Percentiles rank a stretch among this genome's conserved stretches.
phyloP scores from a whole-genome alignment of 2,797 vertebrate genomes.

The Cossypha dichroa region DNA sequence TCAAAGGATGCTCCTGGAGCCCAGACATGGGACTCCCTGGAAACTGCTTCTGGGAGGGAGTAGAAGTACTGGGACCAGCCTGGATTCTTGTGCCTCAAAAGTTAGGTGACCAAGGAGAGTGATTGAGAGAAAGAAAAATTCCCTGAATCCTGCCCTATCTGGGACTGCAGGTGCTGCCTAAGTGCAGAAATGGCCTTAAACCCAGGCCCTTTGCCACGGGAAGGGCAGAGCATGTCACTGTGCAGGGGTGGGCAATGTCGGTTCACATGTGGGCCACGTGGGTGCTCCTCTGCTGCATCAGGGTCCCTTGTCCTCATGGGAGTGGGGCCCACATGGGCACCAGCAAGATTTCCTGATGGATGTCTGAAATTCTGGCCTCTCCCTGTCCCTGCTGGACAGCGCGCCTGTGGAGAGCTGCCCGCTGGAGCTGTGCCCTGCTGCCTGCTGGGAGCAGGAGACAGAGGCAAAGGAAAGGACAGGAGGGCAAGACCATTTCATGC shows the following conservation, averaged over 20 bases:
- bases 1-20: not conserved
- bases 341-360: not conserved
- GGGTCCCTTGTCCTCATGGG: not conserved
- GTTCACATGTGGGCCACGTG: fast-evolving
- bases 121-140: not conserved
- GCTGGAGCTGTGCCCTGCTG: not conserved
- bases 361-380: not conserved
- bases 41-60: not conserved
- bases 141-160: not conserved
- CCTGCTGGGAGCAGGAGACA: not conserved
- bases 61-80: not conserved
- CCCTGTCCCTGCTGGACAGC: fast-evolving
- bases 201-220: not conserved
- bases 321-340: not conserved
- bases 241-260: not conserved
- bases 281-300: not conserved
- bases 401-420: not conserved
- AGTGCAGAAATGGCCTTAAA: not conserved
- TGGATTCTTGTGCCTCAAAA: not conserved
- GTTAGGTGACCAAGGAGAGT: not conserved
- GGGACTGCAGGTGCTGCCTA: not conserved
- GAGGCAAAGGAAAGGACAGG: not conserved
- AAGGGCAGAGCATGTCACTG: not conserved
- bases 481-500: not conserved
- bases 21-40: not conserved